A percentile compares a stretch with the other conserved stretches of the same genome.
These are phyloP conservation scores for Rhinella marina DNA, from an alignment of 2,797 vertebrate genomes.

Conservation along the genomic window DNA sequence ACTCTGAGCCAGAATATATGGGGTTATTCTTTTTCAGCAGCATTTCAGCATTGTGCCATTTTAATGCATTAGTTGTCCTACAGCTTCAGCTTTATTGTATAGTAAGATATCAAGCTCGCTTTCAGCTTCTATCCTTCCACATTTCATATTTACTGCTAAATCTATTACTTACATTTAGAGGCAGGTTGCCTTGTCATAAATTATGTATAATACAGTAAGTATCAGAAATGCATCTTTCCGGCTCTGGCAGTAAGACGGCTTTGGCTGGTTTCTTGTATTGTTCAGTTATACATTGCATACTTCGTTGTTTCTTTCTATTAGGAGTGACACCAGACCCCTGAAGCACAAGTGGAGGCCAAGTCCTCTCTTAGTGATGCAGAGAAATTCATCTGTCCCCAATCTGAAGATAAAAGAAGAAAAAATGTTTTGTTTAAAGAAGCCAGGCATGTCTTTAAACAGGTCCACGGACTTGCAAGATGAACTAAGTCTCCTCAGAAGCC, in stretches of 20 bases:
- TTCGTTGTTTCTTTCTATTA: conserved; percentile 65
- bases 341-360: conserved; percentile 97
- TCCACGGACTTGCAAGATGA: conserved; percentile 96
- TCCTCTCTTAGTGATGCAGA: conserved; percentile 92
- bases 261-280: background rate
- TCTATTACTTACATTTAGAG: background rate
- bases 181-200: background rate
- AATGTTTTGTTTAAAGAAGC: conserved; percentile 90
- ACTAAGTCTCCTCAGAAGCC: conserved; percentile 90
- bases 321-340: conserved; percentile 90
- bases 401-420: conserved; percentile 92
- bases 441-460: conserved; percentile 88
- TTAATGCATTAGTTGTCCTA: no score
- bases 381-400: conserved; percentile 97
- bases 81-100: background rate
- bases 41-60: no score
- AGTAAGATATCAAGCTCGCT: background rate
- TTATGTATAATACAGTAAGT: background rate
- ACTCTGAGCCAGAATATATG: no score
- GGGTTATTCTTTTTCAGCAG: no score
- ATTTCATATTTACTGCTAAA: background rate
- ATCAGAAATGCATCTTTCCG: background rate
- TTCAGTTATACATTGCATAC: background rate
- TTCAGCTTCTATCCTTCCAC: background rate
- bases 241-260: background rate